These are phyloP conservation scores for Cydia pomonella DNA, from an alignment of 1,140 invertebrate genomes.

Conservation along the genomic window DNA sequence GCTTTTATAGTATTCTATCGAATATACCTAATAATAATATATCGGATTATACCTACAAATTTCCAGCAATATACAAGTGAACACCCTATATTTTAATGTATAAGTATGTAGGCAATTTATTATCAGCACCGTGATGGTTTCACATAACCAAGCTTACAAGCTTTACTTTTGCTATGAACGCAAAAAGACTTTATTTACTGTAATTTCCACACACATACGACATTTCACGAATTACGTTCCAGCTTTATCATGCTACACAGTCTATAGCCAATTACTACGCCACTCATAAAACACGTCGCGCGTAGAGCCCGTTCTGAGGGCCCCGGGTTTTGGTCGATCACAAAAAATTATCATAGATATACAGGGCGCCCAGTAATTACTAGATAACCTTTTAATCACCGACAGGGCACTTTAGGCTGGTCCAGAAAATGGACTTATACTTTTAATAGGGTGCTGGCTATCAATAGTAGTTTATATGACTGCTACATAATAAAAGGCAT, in stretches of 20 bases:
- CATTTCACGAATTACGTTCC: not conserved
- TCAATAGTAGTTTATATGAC: no score
- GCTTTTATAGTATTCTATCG: no score
- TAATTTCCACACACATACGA: not conserved
- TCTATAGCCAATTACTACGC: conserved; percentile 5
- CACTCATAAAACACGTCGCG: conserved; percentile 10
- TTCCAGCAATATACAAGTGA: no score
- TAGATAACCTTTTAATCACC: no score
- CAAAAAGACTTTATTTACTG: not conserved
- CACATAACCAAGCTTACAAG: conserved; percentile 1
- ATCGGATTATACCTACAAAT: no score
- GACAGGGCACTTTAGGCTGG: no score
- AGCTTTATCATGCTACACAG: conserved; percentile 20
- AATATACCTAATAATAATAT: no score
- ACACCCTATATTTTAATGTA: not conserved
- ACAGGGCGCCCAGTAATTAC: no score
- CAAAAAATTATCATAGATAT: not conserved
- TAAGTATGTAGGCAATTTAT: not conserved
- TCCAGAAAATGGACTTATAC: no score
- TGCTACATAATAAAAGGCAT: no score
- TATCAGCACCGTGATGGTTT: conserved; percentile 1
- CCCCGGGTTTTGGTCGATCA: not conserved
- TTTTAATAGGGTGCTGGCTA: no score
- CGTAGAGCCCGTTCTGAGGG: not conserved
- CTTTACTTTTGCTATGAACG: not conserved